phyloP scores from a whole-genome alignment of 2,888 invertebrate genomes.

The Troilus luridus region DNA sequence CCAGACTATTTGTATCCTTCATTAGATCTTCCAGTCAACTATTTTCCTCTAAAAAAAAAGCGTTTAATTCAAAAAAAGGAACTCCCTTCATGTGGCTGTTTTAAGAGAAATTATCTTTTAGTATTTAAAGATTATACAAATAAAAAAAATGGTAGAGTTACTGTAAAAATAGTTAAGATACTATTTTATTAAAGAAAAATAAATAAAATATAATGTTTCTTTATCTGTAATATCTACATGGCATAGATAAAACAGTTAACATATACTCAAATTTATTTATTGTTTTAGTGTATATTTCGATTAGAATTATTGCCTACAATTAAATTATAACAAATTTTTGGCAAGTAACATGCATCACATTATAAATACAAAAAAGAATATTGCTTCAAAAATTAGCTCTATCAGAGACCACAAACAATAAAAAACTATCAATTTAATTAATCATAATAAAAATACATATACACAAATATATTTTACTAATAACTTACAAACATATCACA shows the following conservation, averaged over 20 bases:
- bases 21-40: too few species aligned
- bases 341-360: neutral
- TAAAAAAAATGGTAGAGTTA: too few species aligned
- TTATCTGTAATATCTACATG: neutral
- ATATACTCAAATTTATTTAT: neutral
- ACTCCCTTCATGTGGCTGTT: too few species aligned
- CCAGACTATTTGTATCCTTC: too few species aligned
- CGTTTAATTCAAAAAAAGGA: too few species aligned
- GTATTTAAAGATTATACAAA: too few species aligned
- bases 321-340: conserved; percentile 10
- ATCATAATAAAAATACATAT: conserved; percentile 57
- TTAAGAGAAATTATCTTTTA: too few species aligned
- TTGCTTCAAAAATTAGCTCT: neutral
- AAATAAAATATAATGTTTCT: too few species aligned
- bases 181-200: too few species aligned
- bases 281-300: neutral
- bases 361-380: neutral
- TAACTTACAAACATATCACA: conserved; percentile 60
- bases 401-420: conserved; percentile 56
- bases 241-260: neutral
- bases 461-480: conserved; percentile 38
- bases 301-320: neutral
- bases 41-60: too few species aligned
- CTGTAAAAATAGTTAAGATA: too few species aligned
- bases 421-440: conserved; percentile 24